Evolutionary conservation across 2,797 vertebrate species (phyloP).

Genomic region (Danio albolineatus): DNA sequence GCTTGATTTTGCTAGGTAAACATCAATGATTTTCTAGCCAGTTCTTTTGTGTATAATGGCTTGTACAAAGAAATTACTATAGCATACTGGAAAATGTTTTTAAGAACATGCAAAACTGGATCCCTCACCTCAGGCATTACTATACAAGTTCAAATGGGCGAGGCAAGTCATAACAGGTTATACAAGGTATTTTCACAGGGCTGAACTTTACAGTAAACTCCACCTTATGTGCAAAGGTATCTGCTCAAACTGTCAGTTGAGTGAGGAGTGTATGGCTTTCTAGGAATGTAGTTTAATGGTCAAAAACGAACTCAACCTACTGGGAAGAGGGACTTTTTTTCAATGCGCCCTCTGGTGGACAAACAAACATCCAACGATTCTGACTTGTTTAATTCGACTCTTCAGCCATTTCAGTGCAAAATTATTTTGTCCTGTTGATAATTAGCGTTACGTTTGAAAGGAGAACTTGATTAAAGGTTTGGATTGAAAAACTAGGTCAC

Average conservation of each 20-base stretch:
- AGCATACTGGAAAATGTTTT: background rate
- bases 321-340: background rate
- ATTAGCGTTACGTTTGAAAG: background rate
- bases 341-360: slow-evolving; percentile 16
- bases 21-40: background rate
- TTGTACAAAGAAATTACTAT: background rate
- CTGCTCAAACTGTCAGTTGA: slow-evolving; percentile 16
- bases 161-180: slow-evolving; percentile 36
- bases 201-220: background rate
- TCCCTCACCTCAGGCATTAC: background rate
- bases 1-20: background rate
- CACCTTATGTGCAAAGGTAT: slow-evolving; percentile 2
- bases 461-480: too few relatives aligned
- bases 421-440: too few relatives aligned
- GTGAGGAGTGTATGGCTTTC: slow-evolving; percentile 6
- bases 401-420: too few relatives aligned
- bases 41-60: background rate
- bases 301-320: background rate
- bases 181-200: background rate
- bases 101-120: slow-evolving; percentile 17
- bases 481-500: background rate
- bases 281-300: slow-evolving; percentile 24
- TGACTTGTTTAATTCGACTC: too few relatives aligned
- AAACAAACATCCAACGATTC: background rate
- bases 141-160: background rate